Evolutionary conservation across 2,888 invertebrate species (phyloP).

Genomic region (Lasioglossum lativentre): DNA sequence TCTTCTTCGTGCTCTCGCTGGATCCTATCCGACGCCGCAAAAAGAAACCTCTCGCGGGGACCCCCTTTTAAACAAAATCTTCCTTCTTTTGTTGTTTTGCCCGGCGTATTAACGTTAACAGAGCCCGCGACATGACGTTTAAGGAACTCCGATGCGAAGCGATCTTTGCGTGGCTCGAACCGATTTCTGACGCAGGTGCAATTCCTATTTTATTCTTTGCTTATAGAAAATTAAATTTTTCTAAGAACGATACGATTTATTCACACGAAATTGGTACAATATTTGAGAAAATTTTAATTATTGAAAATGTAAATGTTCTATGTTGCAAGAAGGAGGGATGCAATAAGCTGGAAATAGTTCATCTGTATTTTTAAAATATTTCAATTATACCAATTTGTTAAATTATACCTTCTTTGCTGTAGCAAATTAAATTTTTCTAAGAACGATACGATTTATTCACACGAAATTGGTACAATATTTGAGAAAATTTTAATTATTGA

Average conservation of each 20-base stretch:
- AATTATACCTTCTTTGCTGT: too few species aligned
- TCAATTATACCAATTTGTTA: too few species aligned
- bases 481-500: neutral
- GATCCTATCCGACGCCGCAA: conserved; percentile 43
- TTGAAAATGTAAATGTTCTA: neutral
- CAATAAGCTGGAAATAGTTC: neutral
- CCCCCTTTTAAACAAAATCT: conserved; percentile 38
- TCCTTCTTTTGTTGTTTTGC: conserved; percentile 35
- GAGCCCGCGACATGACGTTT: neutral
- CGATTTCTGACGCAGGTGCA: neutral
- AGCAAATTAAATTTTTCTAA: neutral
- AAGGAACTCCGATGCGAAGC: neutral
- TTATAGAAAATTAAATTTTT: neutral
- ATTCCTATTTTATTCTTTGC: neutral
- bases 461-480: neutral
- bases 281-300: neutral
- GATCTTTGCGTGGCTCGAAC: neutral
- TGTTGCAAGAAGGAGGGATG: neutral
- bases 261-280: neutral
- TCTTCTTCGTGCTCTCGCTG: conserved; percentile 66
- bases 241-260: too few species aligned
- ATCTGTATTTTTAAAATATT: too few species aligned
- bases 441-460: too few species aligned
- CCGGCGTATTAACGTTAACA: conserved; percentile 26
- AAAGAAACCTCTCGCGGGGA: conserved; percentile 41